phyloP scores from a whole-genome alignment of 2,113 vertebrate genomes.

The Chloropsis hardwickii region DNA sequence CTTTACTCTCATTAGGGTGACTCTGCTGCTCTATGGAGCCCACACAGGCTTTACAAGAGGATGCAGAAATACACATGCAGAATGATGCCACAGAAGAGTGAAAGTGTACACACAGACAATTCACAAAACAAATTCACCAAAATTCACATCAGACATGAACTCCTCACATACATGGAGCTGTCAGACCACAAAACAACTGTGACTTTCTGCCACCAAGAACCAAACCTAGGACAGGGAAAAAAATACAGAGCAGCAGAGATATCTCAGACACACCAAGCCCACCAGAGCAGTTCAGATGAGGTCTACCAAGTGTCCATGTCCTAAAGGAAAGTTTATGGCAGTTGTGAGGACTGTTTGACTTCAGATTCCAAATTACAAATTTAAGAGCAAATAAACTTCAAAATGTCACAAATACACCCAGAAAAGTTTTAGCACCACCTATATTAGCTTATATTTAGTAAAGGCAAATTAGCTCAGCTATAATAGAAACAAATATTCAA shows the following conservation, averaged over 20 bases:
- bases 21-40: fast-evolving
- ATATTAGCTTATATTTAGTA: neutral
- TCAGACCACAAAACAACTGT: neutral
- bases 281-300: neutral
- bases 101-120: neutral
- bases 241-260: neutral
- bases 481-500: neutral
- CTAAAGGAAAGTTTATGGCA: neutral
- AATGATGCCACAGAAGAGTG: neutral
- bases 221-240: neutral
- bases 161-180: neutral
- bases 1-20: neutral
- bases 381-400: neutral
- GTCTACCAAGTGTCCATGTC: neutral
- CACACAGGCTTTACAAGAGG: neutral
- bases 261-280: neutral
- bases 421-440: neutral
- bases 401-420: neutral
- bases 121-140: neutral
- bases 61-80: neutral
- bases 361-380: neutral
- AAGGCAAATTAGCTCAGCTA: neutral
- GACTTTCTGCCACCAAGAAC: neutral
- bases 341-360: neutral
- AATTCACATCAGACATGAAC: neutral